These are phyloP conservation scores for Geotrypetes seraphini DNA, from an alignment of 2,797 vertebrate genomes.

Conservation along the genomic window DNA sequence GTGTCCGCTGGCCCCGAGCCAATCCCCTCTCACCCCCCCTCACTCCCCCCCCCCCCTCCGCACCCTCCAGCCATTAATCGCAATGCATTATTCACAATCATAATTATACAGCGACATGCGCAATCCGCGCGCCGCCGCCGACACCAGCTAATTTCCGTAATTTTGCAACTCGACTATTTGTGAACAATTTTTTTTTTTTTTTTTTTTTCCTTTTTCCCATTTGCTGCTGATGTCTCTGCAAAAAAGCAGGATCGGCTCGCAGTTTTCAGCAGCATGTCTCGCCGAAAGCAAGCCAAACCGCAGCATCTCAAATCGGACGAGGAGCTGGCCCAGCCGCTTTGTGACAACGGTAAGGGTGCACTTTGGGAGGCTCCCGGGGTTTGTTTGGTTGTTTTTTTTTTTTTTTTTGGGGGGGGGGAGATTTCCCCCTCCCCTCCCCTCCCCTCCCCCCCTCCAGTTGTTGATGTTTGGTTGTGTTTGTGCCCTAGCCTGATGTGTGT, in stretches of 20 bases:
- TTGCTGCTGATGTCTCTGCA: slow-evolving; percentile 81
- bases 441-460: background rate
- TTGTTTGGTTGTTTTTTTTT: no score
- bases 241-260: slow-evolving; percentile 69
- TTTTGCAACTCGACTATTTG: slow-evolving; percentile 60
- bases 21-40: slow-evolving; percentile 82
- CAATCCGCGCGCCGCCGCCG: slow-evolving; percentile 71
- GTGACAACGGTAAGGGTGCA: slow-evolving; percentile 77
- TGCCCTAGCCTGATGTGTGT: background rate
- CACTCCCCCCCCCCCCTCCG: slow-evolving; percentile 78
- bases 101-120: slow-evolving; percentile 93
- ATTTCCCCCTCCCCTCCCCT: background rate
- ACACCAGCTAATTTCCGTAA: slow-evolving; percentile 58
- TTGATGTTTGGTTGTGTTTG: background rate
- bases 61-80: slow-evolving; percentile 81
- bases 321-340: slow-evolving; percentile 77
- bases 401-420: background rate
- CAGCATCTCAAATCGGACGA: slow-evolving; percentile 97
- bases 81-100: slow-evolving; percentile 92
- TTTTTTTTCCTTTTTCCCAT: no score
- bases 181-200: slow-evolving; percentile 56
- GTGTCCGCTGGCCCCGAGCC: slow-evolving; percentile 86
- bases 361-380: background rate
- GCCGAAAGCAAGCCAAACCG: slow-evolving; percentile 98
- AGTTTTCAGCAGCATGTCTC: slow-evolving; percentile 87